phyloP scores from a whole-genome alignment of 1,140 invertebrate species.

The Himalopsyche phryganea region DNA sequence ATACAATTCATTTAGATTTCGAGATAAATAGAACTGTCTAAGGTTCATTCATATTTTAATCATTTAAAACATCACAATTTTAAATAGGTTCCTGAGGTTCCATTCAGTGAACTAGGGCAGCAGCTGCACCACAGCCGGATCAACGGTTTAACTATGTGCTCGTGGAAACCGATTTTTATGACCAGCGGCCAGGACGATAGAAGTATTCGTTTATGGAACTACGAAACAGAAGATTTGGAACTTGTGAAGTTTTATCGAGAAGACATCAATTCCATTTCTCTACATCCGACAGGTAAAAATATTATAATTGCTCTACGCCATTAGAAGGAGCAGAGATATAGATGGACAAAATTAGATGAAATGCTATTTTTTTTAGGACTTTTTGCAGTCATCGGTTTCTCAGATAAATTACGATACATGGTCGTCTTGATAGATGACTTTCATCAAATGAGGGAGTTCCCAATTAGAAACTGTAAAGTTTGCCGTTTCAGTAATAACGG shows the following conservation, averaged over 20 bases:
- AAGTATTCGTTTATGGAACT: constrained; percentile 87
- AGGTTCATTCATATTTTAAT: too few relatives aligned
- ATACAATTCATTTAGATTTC: too few relatives aligned
- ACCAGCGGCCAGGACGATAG: constrained; percentile 77
- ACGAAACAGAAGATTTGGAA: constrained; percentile 73
- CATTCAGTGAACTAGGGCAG: constrained; percentile 59
- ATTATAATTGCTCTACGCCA: not conserved
- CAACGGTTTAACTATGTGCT: constrained; percentile 73
- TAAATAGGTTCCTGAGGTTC: constrained; percentile 47
- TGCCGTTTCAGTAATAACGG: constrained; percentile 75
- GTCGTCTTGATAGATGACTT: constrained; percentile 85
- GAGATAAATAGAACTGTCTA: too few relatives aligned
- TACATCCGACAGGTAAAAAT: constrained; percentile 68
- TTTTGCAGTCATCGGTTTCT: constrained; percentile 85
- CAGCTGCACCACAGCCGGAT: constrained; percentile 78
- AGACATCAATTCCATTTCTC: constrained; percentile 71
- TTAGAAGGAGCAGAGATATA: not conserved
- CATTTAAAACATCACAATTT: too few relatives aligned
- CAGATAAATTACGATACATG: constrained; percentile 82
- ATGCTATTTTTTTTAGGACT: constrained; percentile 56
- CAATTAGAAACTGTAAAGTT: constrained; percentile 66
- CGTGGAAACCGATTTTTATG: constrained; percentile 85
- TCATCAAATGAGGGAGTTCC: constrained; percentile 71
- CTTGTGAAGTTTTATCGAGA: constrained; percentile 78
- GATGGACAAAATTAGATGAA: too few relatives aligned